Conservation (phyloP, 2,113 vertebrate genomes). For the Phasianus colchicus region DNA sequence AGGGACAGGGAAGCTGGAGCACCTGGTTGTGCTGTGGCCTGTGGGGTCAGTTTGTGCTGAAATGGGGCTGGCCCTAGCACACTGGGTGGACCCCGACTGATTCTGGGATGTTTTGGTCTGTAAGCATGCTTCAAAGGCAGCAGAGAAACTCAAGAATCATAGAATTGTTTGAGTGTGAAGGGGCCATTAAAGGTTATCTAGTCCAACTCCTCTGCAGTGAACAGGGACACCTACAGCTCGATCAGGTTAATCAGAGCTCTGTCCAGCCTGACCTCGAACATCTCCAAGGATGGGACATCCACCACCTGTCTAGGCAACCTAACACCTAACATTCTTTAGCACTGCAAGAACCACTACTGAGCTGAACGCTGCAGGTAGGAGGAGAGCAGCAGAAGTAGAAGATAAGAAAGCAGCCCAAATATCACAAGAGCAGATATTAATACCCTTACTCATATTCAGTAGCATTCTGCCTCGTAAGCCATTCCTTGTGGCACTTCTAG, state of each 20-base stretch:
- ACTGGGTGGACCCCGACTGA: not conserved
- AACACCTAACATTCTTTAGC: not conserved
- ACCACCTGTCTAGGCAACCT: too few relatives aligned
- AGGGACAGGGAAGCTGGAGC: not conserved
- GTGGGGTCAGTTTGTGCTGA: not conserved
- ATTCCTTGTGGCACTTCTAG: slow-evolving; percentile 8
- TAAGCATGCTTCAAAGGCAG: not conserved
- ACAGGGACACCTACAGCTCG: too few relatives aligned
- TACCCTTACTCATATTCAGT: slow-evolving; percentile 44
- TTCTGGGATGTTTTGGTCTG: not conserved
- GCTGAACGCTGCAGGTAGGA: fast-evolving
- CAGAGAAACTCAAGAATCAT: not conserved
- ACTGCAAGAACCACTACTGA: fast-evolving
- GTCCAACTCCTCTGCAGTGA: too few relatives aligned
- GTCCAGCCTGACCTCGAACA: too few relatives aligned
- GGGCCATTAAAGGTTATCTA: too few relatives aligned
- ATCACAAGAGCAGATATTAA: not conserved
- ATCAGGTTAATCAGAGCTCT: too few relatives aligned
- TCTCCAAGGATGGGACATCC: too few relatives aligned
- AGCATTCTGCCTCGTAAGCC: slow-evolving; percentile 35
- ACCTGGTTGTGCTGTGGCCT: not conserved
- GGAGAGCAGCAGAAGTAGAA: not conserved
- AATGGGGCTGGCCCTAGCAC: not conserved
- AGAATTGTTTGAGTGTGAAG: too few relatives aligned
- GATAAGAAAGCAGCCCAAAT: not conserved